Evolutionary conservation across 2,113 vertebrate species (phyloP).

Genomic region (Balaeniceps rex): DNA sequence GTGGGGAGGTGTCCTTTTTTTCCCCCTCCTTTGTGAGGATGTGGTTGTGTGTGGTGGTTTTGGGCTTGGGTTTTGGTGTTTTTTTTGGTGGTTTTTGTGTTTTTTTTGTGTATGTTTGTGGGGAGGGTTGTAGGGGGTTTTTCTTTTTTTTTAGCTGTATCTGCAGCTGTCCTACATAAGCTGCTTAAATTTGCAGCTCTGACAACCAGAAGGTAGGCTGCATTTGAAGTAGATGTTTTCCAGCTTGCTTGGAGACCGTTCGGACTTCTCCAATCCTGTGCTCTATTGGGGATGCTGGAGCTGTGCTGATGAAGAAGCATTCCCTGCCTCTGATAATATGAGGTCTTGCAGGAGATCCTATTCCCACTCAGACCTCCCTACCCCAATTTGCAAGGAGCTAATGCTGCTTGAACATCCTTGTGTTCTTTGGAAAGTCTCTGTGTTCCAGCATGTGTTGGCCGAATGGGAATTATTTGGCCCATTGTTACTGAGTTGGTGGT

Average conservation of each 20-base stretch:
- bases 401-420: background rate
- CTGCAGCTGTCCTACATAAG: background rate
- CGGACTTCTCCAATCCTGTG: background rate
- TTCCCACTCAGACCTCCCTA: background rate
- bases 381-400: background rate
- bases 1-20: background rate
- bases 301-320: background rate
- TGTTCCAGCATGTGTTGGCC: background rate
- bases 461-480: background rate
- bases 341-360: background rate
- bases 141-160: background rate
- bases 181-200: background rate
- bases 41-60: background rate
- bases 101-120: background rate
- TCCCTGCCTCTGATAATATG: background rate
- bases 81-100: background rate
- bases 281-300: background rate
- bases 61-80: too few species aligned
- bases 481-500: fast-evolving
- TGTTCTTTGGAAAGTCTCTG: background rate
- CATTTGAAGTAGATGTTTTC: background rate
- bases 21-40: background rate
- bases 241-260: background rate
- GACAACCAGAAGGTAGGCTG: background rate
- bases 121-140: too few species aligned